Base-by-base conservation (phyloP, 2,113 vertebrate genomes). In the Lampris incognitus region DNA sequence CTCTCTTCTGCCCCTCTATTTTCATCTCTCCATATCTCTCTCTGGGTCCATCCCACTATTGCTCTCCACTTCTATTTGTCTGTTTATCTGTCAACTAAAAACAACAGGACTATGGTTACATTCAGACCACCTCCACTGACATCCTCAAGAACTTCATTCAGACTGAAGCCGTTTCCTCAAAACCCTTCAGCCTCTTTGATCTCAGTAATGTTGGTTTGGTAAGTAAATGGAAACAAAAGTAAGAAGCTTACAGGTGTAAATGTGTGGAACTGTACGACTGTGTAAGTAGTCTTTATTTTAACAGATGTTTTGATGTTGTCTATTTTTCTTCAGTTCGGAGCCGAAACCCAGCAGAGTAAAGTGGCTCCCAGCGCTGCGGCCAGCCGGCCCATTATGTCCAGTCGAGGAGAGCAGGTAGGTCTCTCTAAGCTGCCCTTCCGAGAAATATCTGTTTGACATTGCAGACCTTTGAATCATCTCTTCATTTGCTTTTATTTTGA, bases 81-180 rank as follows among this genome's bases (percentile, higher is more conserved):
- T 24, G 24, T 24, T 24, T 24, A 24, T 24, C 24, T 24, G 24
- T 24, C 24, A 24, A 24, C 24, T 24, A 24, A 24, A 24, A 24
- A 24, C 42, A 24, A 44, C 78, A 97, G 97, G 97, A 97, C 83
- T 95, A 94, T 1, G 97, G 97, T 4, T 96, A 96, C 24, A 76
- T 97, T 54, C 97, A 98, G 91, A 96, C 95, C 0, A 96, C 95
- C 0, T 95, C 96, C 51, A 96, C 92, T 0, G 97, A 97, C 4
- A 88, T 97, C 56, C 91, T 98, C 84, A 95, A 95, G 83, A 97
- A 96, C 83, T 96, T 97, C 85, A 95, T 97, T 84, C 97, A 98
- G 88, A 95, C 92, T 0, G 96, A 97, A 51, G 95, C 96, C 0
- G 94, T 95, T 9, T 91, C 93, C 74, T 94, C 95, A 78, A 94